Base-by-base conservation (phyloP, 2,797 vertebrate species). In the Molossus molossus region DNA sequence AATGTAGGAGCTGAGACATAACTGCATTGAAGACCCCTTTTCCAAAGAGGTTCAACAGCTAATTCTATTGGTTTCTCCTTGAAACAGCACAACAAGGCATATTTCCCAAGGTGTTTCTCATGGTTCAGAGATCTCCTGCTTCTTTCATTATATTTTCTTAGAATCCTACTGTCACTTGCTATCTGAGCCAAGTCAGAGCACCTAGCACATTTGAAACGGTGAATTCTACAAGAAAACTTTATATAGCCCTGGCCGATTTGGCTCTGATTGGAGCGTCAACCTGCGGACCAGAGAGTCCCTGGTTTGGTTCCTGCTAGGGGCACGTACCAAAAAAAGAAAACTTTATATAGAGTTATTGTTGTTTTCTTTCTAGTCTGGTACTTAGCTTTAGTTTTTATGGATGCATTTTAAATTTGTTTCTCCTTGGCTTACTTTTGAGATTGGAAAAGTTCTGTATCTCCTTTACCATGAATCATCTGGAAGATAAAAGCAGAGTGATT, bases 321-420 rank as follows among this genome's bases (percentile, higher is more conserved):
- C 33, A 33, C 3, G 33, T 33, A 33, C 33, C 33, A 33, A 33
- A 33, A 33, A 33, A 50, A 23, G 27, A 57, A 37, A 10, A 29
- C 8, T 53, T 87, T 25, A 90, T 14, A 37, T 27, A 45, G 9
- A 14, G 1, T 45, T 33, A 9, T 40, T 70, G n/a, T 83, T 89
- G 23, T 29, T 40, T 40, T 48, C 40, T 48, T 73, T 25, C 70
- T 89, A 65, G 27, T 70, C 87, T 86, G 11, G 23, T 81, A 70
- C 80, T 20, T 64, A 87, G 90, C 65, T 33, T 94, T 53, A 20
- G 7, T 89, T 91, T 96, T 89, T 65, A 89, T 87, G 48, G 10
- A 79, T 89, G 21, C 21, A 58, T 91, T 96, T 84, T 92, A 53
- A 58, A 77, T 64, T 92, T 90, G 10, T 82, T 92, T 94, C 73